A percentile compares a stretch with the other conserved stretches of the same genome.
Conservation (phyloP, 2,113 vertebrate genomes). For the Echinops telfairi region DNA sequence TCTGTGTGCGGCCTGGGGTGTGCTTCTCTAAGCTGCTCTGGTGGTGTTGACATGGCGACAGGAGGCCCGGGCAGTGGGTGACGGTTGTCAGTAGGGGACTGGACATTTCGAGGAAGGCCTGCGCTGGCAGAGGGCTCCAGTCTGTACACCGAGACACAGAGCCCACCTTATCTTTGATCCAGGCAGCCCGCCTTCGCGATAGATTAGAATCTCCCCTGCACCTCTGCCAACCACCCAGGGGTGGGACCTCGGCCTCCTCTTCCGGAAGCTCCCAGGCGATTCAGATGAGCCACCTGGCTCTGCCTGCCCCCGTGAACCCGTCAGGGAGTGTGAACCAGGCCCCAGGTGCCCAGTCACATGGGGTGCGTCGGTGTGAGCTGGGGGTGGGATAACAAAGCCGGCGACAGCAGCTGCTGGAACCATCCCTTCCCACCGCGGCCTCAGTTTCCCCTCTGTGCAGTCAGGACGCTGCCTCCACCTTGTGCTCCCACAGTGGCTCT, state of each 20-base stretch:
- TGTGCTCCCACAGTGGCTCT: not conserved
- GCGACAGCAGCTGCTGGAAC: not conserved
- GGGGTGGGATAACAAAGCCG: not conserved
- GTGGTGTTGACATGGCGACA: too few relatives aligned
- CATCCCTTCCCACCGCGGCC: not conserved
- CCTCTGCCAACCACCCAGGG: not conserved
- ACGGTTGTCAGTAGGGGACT: too few relatives aligned
- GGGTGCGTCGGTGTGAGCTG: not conserved
- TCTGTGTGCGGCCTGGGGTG: too few relatives aligned
- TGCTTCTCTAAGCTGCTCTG: too few relatives aligned
- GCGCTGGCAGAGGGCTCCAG: too few relatives aligned
- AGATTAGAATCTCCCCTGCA: not conserved
- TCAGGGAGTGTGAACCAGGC: not conserved
- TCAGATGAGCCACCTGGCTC: not conserved
- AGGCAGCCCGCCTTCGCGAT: too few relatives aligned
- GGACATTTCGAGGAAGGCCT: too few relatives aligned
- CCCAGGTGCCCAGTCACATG: accelerated
- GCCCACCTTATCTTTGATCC: too few relatives aligned
- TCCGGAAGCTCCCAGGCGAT: not conserved
- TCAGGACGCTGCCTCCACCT: not conserved
- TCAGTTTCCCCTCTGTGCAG: not conserved
- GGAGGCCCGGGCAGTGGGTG: too few relatives aligned
- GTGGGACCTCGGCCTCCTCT: not conserved
- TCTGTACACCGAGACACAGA: too few relatives aligned
- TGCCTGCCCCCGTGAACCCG: not conserved